Percentiles rank a stretch among this genome's conserved stretches.
Evolutionary conservation across 2,888 invertebrate species (phyloP).

Genomic region (Pelosia muscerda): DNA sequence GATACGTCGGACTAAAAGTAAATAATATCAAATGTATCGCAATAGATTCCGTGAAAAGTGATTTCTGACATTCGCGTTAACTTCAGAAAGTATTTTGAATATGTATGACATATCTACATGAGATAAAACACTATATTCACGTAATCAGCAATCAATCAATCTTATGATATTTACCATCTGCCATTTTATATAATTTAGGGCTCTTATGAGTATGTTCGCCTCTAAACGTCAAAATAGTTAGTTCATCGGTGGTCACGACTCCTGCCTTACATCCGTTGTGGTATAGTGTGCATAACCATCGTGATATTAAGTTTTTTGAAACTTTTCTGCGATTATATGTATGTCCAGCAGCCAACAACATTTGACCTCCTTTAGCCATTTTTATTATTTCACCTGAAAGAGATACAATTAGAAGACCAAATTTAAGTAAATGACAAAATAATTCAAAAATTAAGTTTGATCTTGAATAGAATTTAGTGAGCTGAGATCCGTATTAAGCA

Average conservation of each 20-base stretch:
- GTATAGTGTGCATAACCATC: constrained; percentile 48
- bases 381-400: constrained; percentile 33
- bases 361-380: constrained; percentile 26
- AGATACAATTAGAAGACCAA: background rate
- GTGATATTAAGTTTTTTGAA: constrained; percentile 23
- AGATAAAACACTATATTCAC: too few species aligned
- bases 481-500: too few species aligned
- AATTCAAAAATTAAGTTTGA: background rate
- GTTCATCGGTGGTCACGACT: constrained; percentile 20
- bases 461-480: too few species aligned
- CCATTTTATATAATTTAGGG: constrained; percentile 16
- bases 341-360: constrained; percentile 34
- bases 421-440: background rate
- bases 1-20: too few species aligned
- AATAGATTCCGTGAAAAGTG: too few species aligned
- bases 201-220: constrained; percentile 23
- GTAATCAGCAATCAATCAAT: background rate
- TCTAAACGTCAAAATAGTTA: constrained; percentile 13
- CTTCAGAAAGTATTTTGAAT: too few species aligned
- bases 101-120: background rate
- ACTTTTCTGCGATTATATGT: constrained; percentile 54
- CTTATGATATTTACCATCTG: constrained; percentile 19
- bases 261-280: constrained; percentile 42
- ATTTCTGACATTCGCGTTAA: too few species aligned
- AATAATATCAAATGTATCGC: too few species aligned